Evolutionary conservation across 2,113 vertebrate genomes (phyloP).

Genomic region (Mionectes macconnelli): DNA sequence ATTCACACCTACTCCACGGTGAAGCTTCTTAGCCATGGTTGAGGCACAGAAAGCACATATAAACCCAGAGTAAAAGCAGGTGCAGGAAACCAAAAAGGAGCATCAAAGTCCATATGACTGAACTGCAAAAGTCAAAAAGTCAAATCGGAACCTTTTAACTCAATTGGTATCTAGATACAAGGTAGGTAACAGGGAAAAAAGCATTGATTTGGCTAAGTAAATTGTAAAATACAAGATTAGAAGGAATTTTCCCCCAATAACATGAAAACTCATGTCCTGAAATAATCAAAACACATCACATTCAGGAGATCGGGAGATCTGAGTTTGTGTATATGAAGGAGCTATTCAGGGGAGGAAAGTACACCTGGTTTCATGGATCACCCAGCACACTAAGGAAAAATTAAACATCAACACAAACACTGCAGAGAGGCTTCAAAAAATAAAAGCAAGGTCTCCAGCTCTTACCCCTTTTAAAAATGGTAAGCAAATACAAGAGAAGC

Average conservation of each 20-base stretch:
- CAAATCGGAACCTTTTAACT: not conserved
- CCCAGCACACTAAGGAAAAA: not conserved
- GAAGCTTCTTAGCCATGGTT: not conserved
- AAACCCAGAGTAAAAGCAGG: not conserved
- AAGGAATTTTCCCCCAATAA: not conserved
- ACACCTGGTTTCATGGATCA: not conserved
- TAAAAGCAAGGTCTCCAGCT: not conserved
- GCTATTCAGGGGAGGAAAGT: not conserved
- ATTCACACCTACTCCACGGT: accelerated
- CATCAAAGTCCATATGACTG: not conserved
- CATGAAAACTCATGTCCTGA: not conserved
- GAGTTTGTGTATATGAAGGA: not conserved
- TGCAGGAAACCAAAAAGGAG: not conserved
- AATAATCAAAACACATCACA: not conserved
- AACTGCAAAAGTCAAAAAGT: not conserved
- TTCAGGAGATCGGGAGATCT: not conserved
- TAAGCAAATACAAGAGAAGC: not conserved
- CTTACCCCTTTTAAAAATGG: not conserved
- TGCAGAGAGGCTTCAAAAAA: not conserved
- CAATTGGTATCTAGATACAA: not conserved
- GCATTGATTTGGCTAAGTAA: not conserved
- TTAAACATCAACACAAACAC: not conserved
- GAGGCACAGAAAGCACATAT: not conserved
- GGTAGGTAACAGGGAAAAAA: not conserved
- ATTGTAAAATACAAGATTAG: not conserved